Percentiles rank a stretch among this genome's conserved stretches.
Conservation (phyloP, 2,888 invertebrate species). For the Trachelus stipa region DNA sequence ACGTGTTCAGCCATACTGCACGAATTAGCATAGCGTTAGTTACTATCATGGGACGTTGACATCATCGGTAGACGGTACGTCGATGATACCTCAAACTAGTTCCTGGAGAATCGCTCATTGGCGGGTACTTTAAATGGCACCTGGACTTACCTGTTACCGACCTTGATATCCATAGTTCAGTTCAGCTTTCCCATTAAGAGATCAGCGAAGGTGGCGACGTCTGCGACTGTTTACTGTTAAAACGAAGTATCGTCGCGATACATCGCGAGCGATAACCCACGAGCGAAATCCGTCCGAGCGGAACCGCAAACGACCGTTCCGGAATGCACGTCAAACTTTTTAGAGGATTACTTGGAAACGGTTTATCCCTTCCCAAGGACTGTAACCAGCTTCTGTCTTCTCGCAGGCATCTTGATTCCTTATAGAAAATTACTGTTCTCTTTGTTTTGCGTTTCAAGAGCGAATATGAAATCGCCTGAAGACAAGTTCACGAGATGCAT, state of each 20-base stretch:
- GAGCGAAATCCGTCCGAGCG: not conserved
- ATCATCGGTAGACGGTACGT: not conserved
- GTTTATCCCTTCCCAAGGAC: not conserved
- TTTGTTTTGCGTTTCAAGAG: not conserved
- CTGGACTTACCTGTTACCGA: not conserved
- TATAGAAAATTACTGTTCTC: not conserved
- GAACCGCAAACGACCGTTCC: constrained; percentile 1
- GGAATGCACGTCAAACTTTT: constrained; percentile 51
- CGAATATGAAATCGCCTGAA: not conserved
- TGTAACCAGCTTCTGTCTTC: not conserved
- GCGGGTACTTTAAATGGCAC: not conserved
- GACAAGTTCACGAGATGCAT: not conserved
- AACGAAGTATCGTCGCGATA: not conserved
- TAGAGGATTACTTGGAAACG: constrained; percentile 14
- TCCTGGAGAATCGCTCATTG: not conserved
- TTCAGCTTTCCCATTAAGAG: not conserved
- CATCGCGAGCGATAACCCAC: not conserved
- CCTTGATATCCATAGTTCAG: not conserved
- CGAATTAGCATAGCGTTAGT: not conserved
- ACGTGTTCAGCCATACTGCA: not conserved
- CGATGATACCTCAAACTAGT: not conserved
- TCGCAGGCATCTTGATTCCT: not conserved
- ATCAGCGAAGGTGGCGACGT: not conserved
- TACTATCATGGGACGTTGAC: not conserved
- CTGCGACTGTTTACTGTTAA: not conserved